phyloP scores from a whole-genome alignment of 2,113 vertebrate species.

The Nipponia nippon region DNA sequence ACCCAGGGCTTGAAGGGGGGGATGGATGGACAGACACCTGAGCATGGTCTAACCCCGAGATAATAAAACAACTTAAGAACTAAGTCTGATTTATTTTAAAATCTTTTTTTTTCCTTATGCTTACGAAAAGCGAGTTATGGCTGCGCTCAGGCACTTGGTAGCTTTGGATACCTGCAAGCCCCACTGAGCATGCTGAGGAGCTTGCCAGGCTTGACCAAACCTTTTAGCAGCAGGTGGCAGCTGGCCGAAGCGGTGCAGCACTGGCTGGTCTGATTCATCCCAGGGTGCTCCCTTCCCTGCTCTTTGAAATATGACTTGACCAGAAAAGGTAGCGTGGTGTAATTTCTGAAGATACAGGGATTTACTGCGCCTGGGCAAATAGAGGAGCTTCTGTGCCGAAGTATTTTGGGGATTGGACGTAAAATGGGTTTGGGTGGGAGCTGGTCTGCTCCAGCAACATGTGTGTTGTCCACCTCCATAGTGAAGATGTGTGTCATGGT shows the following conservation, averaged over 20 bases:
- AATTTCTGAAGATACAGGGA: background rate
- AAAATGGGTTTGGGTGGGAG: background rate
- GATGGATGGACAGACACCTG: too few species aligned
- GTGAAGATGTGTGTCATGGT: rapidly evolving
- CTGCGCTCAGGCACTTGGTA: rapidly evolving
- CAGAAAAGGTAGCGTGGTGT: background rate
- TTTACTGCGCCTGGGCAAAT: background rate
- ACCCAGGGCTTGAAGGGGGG: background rate
- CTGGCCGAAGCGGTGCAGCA: rapidly evolving
- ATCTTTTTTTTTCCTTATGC: too few species aligned
- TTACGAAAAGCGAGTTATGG: background rate
- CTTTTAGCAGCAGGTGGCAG: background rate
- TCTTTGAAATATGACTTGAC: background rate
- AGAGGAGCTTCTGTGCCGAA: background rate
- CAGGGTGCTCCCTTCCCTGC: background rate
- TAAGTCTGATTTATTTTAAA: background rate
- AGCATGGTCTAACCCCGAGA: background rate
- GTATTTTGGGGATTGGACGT: background rate
- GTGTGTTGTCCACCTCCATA: background rate
- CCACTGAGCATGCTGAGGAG: background rate
- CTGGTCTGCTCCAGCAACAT: rapidly evolving
- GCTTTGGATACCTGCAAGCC: background rate
- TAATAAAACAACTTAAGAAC: background rate
- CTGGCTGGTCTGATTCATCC: background rate
- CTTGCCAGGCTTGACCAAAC: background rate